Conservation (phyloP, 2,888 invertebrate species). For the Nomada fucata region DNA sequence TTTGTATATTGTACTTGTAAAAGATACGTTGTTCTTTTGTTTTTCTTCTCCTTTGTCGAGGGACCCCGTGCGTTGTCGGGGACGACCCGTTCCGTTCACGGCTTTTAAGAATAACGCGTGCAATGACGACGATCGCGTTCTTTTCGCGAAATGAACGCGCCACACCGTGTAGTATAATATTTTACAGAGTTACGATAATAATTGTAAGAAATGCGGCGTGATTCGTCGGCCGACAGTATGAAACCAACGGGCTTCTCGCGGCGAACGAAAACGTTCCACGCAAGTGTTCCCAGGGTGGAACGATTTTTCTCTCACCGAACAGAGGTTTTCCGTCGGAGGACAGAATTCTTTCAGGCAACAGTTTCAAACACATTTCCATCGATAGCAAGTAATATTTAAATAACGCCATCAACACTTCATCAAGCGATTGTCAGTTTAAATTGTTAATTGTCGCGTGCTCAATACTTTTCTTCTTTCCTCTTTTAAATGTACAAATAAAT, state of each 20-base stretch:
- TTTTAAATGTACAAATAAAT: too few species aligned
- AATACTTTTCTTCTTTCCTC: too few species aligned
- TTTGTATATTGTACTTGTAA: slow-evolving; percentile 42
- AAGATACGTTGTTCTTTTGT: background rate
- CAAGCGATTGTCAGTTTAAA: too few species aligned
- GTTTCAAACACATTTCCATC: too few species aligned
- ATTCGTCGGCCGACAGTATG: background rate
- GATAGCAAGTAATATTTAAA: too few species aligned
- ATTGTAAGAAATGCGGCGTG: background rate
- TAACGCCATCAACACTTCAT: too few species aligned
- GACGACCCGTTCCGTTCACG: slow-evolving; percentile 5
- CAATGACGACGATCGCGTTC: slow-evolving; percentile 18
- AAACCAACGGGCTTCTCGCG: background rate
- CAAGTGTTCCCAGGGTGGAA: too few species aligned
- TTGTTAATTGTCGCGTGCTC: too few species aligned
- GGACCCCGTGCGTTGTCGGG: background rate
- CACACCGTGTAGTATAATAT: background rate
- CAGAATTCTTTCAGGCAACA: too few species aligned
- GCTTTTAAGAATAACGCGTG: slow-evolving; percentile 27
- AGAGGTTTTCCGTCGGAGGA: too few species aligned
- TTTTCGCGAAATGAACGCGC: slow-evolving; percentile 8
- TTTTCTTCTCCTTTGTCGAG: background rate
- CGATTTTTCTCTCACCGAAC: too few species aligned
- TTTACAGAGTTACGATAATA: slow-evolving; percentile 8
- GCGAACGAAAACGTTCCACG: too few species aligned